Evolutionary conservation across 2,113 vertebrate species (phyloP).

Genomic region (Stictonetta naevosa): DNA sequence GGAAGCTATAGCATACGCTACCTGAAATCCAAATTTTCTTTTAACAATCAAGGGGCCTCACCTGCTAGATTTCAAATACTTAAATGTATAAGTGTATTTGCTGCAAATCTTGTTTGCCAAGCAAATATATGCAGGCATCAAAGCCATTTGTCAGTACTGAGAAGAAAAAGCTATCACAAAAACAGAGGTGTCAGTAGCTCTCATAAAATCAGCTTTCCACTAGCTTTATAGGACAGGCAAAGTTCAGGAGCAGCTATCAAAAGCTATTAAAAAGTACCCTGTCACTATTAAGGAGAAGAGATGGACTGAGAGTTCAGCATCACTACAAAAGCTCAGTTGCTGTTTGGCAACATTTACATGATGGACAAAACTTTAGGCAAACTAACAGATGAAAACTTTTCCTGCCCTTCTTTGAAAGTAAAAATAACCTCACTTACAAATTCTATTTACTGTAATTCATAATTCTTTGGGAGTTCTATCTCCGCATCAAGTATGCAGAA

Average conservation of each 20-base stretch:
- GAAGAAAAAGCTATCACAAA: constrained; percentile 4
- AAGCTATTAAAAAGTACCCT: constrained; percentile 33
- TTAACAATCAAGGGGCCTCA: not conserved
- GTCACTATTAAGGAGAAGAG: not conserved
- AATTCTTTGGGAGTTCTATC: not conserved
- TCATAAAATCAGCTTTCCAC: constrained; percentile 37
- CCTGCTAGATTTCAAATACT: constrained; percentile 38
- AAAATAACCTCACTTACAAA: not conserved
- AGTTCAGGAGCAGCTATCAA: constrained; percentile 23
- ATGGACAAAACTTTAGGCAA: not conserved
- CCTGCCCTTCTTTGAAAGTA: not conserved
- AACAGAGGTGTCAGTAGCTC: not conserved
- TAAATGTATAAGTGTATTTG: not conserved
- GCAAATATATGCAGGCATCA: constrained; percentile 7
- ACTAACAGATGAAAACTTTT: not conserved
- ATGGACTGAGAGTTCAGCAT: not conserved
- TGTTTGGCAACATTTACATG: not conserved
- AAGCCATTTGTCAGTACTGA: constrained; percentile 17
- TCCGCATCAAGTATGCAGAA: not conserved
- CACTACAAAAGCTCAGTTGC: not conserved
- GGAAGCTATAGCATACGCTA: constrained; percentile 18
- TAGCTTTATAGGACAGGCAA: constrained; percentile 1
- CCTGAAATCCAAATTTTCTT: constrained; percentile 44
- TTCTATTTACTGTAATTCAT: not conserved
- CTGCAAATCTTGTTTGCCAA: constrained; percentile 10